Evolutionary conservation across 1,140 invertebrate species (phyloP), one percentile per base, ranked within the genome.

Genomic region (Ips typographus): DNA sequence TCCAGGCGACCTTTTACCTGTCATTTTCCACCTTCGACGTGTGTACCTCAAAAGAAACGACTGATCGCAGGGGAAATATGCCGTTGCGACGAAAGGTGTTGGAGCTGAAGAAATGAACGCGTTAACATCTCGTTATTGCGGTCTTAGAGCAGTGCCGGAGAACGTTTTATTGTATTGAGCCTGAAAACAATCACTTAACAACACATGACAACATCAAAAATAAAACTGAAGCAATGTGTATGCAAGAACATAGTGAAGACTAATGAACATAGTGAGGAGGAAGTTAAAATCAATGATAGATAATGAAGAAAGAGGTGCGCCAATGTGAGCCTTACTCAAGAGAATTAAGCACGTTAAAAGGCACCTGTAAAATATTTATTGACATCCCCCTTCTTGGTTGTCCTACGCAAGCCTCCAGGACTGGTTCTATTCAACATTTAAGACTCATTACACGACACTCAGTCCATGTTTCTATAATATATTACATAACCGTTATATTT

Each of bases 41-140:
- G 53, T 64, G 68, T 72, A 71, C 68, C 72, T 71, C 69, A 71
- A 71, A 72, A 63, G 70, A 73, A 76, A 73, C 71, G 73, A 75
- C 72, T 68, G 72, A 76, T 73, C 75, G 73, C 75, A 68, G 67
- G 75, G 75, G 75, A 76, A 76, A 76, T 76, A 75, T 76, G 73
- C 74, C 41, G 53, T 70, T 71, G 70, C 71, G 67, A 71, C 68
- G 68, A 68, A 59, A 60, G 44, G 44, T 52, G 56, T 59, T 72
- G 65, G 40, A 66, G 69, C 57, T 65, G 57, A 68, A 70, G 64
- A 71, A 71, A 70, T 71, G 74, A 74, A 75, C 67, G 70, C 73
- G 74, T 75, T 75, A 74, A 72, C 71, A 72, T 63, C 55, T 71
- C 70, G 74, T 72, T 75, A 72, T 72, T 72, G 69, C 67, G 57